Conservation (phyloP, 2,113 vertebrate species). For the Sylvia atricapilla region DNA sequence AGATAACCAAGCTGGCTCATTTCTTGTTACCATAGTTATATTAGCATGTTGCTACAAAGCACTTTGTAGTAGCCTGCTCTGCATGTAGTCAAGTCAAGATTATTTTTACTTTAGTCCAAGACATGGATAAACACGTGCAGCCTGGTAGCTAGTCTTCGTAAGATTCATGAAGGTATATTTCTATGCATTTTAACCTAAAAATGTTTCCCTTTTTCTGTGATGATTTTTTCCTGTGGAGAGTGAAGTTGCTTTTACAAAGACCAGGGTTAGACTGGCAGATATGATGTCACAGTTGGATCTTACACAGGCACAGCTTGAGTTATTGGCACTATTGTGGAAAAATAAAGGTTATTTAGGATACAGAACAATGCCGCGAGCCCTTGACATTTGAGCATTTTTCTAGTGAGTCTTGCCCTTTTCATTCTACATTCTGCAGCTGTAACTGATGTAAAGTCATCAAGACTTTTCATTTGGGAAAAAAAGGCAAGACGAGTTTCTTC, state of each 20-base stretch:
- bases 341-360: slow-evolving; percentile 50
- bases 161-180: neutral
- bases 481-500: neutral
- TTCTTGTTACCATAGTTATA: slow-evolving; percentile 69
- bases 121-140: neutral
- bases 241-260: slow-evolving; percentile 7
- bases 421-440: neutral
- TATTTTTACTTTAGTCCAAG: neutral
- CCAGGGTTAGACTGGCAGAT: neutral
- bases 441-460: neutral
- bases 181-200: neutral
- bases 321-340: slow-evolving; percentile 3
- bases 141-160: neutral
- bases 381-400: slow-evolving; percentile 47
- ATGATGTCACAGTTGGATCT: slow-evolving; percentile 35
- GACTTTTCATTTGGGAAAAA: neutral
- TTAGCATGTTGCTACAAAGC: slow-evolving; percentile 9
- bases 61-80: slow-evolving; percentile 18
- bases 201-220: neutral
- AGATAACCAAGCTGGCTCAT: slow-evolving; percentile 51
- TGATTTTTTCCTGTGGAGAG: neutral
- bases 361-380: neutral
- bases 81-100: neutral
- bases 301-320: slow-evolving; percentile 24
- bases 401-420: slow-evolving; percentile 50